Base-by-base conservation (phyloP, 2,113 vertebrate species). In the Trachemys scripta region DNA sequence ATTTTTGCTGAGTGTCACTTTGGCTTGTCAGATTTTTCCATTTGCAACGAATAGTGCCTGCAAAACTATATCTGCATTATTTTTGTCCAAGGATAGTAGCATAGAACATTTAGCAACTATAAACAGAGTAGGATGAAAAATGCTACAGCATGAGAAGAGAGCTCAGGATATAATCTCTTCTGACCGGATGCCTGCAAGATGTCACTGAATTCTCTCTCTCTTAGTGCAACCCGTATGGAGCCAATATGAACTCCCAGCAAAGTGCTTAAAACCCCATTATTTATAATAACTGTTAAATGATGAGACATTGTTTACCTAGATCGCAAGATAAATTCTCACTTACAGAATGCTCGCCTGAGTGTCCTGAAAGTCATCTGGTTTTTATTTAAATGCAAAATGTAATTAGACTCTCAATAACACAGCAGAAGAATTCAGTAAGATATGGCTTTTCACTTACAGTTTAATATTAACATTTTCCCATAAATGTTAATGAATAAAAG, bases 361-460 rank as follows among this genome's bases (percentile, higher is more conserved):
- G 98, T 97, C 97, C 97, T 84, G 90, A 97, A 96, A 97, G 91
- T 98, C 98, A 98, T 98, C 98, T 99, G 98, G 96, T 98, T 99
- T 98, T 98, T 98, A 98, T 99, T 98, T 98, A 96, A 97, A 98
- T 94, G 97, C 97, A 98, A 98, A 98, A 98, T 90, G 97, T 97
- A 98, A 99, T 99, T 98, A 98, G 97, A 98, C 97, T 98, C 98
- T 93, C 98, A 97, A 96, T 95, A 97, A 98, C 82, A 88, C 96
- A 98, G 98, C 97, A 97, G 97, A 98, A 98, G 98, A 98, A 98
- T 98, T 98, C 98, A 98, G 96, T 97, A 98, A 98, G 98, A 98
- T 98, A 90, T 97, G 97, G 98, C 98, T 98, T 98, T 98, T 94
- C 97, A 96, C 97, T 98, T 97, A 83, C 95, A 91, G 97, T 93